These are phyloP conservation scores for Agapornis roseicollis DNA, from an alignment of 2,113 vertebrate species.

Conservation along the genomic window DNA sequence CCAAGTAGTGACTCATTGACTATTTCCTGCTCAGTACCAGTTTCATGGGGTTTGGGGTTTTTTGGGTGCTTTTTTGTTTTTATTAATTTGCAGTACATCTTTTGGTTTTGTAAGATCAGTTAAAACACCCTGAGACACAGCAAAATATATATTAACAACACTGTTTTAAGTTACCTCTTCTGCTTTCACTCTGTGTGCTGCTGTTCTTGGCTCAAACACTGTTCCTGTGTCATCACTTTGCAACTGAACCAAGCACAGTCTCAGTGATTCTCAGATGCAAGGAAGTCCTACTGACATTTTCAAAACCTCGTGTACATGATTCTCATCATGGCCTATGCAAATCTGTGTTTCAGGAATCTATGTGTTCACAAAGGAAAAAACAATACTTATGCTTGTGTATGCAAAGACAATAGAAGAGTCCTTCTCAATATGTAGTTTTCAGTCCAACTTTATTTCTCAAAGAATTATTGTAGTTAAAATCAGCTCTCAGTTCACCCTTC, in stretches of 20 bases:
- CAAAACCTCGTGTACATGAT: not conserved
- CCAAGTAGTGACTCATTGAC: not conserved
- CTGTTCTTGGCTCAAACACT: not conserved
- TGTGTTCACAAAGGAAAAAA: not conserved
- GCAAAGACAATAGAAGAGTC: not conserved
- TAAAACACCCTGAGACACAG: not conserved
- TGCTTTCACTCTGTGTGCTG: not conserved
- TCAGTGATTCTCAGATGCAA: not conserved
- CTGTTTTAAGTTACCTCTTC: not conserved
- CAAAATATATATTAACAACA: not conserved
- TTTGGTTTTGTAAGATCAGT: not conserved
- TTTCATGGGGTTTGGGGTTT: not conserved
- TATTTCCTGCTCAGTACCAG: fast-evolving
- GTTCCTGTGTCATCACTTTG: not conserved
- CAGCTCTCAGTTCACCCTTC: not conserved
- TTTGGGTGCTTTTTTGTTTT: not conserved
- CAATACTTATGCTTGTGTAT: not conserved
- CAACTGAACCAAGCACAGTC: not conserved
- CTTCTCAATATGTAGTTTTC: not conserved
- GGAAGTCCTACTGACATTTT: not conserved
- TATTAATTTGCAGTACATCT: not conserved
- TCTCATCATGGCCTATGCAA: not conserved
- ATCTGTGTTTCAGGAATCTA: not conserved
- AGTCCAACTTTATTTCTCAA: not conserved
- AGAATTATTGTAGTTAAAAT: not conserved